phyloP scores from a whole-genome alignment of 2,113 vertebrate genomes.

The Phalacrocorax pelagicus region DNA sequence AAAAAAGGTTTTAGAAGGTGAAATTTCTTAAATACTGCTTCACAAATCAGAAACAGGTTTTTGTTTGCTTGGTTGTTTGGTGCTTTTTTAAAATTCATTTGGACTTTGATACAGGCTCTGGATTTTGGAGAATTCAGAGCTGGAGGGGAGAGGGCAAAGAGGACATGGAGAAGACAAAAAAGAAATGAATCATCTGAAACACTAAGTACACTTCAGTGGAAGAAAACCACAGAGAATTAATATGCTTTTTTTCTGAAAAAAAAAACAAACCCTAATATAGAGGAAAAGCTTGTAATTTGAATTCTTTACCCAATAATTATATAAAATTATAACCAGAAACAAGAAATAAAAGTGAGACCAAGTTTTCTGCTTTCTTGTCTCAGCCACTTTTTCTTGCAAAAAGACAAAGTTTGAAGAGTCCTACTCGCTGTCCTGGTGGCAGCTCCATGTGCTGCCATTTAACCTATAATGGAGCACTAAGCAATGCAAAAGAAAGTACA shows the following conservation, averaged over 20 bases:
- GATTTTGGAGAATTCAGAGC: not conserved
- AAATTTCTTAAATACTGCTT: not conserved
- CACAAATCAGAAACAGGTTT: not conserved
- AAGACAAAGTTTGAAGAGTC: not conserved
- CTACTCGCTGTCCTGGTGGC: not conserved
- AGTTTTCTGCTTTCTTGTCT: not conserved
- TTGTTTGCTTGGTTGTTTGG: not conserved
- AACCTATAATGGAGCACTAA: not conserved
- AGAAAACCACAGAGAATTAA: not conserved
- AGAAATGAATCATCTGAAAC: not conserved
- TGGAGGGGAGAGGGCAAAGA: not conserved
- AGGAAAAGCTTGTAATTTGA: not conserved
- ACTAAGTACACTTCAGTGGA: not conserved
- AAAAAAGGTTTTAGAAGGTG: not conserved
- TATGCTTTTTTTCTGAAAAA: not conserved
- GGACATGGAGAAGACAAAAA: not conserved
- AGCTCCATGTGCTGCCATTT: not conserved
- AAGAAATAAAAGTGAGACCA: not conserved
- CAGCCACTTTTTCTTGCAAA: not conserved
- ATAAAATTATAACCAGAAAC: not conserved
- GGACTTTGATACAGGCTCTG: not conserved
- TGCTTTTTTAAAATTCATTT: not conserved
- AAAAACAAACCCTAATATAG: not conserved
- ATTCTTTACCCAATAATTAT: not conserved
- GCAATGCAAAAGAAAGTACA: not conserved